A percentile compares a stretch with the other conserved stretches of the same genome.
These are phyloP conservation scores for Lasioglossum albipes DNA, from an alignment of 1,140 invertebrate species.

Conservation along the genomic window DNA sequence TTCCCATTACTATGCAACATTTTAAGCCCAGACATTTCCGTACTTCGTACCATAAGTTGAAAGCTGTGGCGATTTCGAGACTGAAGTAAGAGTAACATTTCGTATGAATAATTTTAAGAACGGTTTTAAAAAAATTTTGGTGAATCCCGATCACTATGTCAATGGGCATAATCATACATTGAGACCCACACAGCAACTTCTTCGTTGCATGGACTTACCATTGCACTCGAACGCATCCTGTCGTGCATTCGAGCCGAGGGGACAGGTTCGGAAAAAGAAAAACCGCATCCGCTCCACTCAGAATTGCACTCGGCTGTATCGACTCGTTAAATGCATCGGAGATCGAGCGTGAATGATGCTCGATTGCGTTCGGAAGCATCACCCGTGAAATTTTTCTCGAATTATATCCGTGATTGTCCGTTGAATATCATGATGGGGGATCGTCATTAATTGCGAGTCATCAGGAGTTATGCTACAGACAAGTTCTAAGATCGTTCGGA, in stretches of 20 bases:
- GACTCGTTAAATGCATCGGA: conserved; percentile 23
- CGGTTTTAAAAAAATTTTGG: no score
- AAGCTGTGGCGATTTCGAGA: no score
- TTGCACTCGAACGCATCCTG: neutral
- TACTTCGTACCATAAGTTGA: no score
- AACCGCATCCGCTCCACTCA: neutral
- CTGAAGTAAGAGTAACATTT: no score
- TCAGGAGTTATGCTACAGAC: no score
- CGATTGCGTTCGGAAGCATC: neutral
- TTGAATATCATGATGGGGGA: neutral
- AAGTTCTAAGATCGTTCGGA: no score
- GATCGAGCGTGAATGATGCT: conserved; percentile 26
- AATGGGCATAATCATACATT: no score
- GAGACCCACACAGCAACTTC: neutral
- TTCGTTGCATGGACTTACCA: neutral
- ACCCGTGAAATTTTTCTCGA: conserved; percentile 10
- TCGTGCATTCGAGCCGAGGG: no score
- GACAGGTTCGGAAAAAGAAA: conserved; percentile 3
- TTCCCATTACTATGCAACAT: no score
- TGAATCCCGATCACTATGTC: no score
- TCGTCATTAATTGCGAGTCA: neutral
- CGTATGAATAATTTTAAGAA: no score
- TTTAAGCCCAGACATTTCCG: no score
- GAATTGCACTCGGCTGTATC: conserved; percentile 11
- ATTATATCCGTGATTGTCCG: neutral